Base-by-base conservation (phyloP, 1,140 invertebrate genomes). In the Ptiloglossa arizonensis region DNA sequence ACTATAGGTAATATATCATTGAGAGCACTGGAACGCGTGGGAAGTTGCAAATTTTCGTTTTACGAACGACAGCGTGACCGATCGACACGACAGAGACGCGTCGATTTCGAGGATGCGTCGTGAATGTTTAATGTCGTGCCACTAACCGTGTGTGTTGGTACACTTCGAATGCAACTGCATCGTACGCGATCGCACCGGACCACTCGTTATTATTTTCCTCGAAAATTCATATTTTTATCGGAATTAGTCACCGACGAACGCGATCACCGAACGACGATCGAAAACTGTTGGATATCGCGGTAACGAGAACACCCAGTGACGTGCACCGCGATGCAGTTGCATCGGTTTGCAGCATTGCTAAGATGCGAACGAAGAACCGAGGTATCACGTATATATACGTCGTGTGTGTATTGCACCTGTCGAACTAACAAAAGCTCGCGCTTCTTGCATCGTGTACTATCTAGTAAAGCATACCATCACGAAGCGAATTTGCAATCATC, bases 1-100 rank as follows among this genome's bases (percentile, higher is more conserved):
- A 92, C 87, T 90, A 91, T 92, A 92, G 91, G 91, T 92, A 92
- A 92, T 89, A 83, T 87, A 86, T 70, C 27, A 74, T 70, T 60
- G 54, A 60, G 41, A 63, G 41, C 62, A 38, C 50, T 63, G 79
- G 38, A 56, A 57, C 29, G 62, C 76, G 69, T 71, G 69, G 54
- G n/a, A 70, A 57, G 9, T 44, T 52, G 41, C 44, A 38, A 64
- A 44, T 54, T 41, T 50, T 24, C 9, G 19, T 24, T 62, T 46
- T 48, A 17, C 22, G 38, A 54, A 50, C 35, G 46, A 44, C 46
- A 15, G 52, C 19, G 17, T 19, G 48, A 67, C 46, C 44, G 44
- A 48, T 46, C 44, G 64, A 59, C 63, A 44, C 22, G 50, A 59
- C 41, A 38, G n/a, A 41, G 56, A 52, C 41, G 57, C 50, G 63